Evolutionary conservation across 2,888 invertebrate species (phyloP), one percentile per base, ranked within the genome.

Genomic region (Caenorhabditis panamensis): DNA sequence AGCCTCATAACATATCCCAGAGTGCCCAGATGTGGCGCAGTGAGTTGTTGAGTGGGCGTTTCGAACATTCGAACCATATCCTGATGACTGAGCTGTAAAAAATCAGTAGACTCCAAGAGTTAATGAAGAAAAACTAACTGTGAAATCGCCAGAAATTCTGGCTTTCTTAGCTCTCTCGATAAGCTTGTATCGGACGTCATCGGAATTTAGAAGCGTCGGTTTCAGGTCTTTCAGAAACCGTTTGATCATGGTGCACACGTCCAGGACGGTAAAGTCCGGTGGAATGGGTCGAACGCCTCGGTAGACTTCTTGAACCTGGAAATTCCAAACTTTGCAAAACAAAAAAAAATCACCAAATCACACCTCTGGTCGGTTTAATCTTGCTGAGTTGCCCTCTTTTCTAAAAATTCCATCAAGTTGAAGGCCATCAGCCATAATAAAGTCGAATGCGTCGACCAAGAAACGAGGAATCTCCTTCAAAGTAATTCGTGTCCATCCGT

Each of bases 221-320:
- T 79, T 64, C 37, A 72, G n/a, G 16, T 83, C 84, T 24, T 83
- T 77, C 36, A 88, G 79, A 54, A 88, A 88, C 9, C 87, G 82
- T 61, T 88, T 88, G 37, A 88, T 80, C 78, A 86, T 80, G 3
- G 83, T 77, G 44, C 87, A 88, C 28, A 87, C 82, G 54, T 88
- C 88, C 18, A 81, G 77, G 16, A 82, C 78, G 8, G 82, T 83
- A 61, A 83, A 87, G 24, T 75, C 81, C 6, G 62, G 26, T 1
- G 87, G 85, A 31, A 87, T 87, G 2, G 28, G 47, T n/a, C 59
- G 63, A 16, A 72, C 37, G 16, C 87, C 86, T 6, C 72, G 81
- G 59, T 79, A 87, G 11, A 84, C 63, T 47, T 73, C 73, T 59
- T 82, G 69, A 11, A 78, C 59, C 76, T 76, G 51, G 51, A 58